Conservation (phyloP, 2,888 invertebrate genomes). For the Stenolophus ochropezus region DNA sequence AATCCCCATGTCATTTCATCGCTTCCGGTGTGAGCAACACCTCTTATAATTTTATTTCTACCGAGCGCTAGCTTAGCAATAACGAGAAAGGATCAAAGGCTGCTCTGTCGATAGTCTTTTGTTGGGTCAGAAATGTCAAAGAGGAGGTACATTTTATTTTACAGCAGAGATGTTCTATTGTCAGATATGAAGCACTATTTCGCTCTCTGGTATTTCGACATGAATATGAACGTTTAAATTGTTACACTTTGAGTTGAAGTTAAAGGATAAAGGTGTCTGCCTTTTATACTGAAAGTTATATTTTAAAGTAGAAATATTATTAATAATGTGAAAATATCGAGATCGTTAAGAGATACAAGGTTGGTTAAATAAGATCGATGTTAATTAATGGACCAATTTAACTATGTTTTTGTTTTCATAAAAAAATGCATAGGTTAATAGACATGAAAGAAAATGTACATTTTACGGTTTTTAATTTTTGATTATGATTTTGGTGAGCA, state of each 20-base stretch:
- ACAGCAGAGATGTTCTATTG: not conserved
- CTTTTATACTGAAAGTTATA: not conserved
- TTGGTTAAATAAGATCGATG: no score
- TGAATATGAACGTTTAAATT: not conserved
- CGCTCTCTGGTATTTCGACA: not conserved
- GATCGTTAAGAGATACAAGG: no score
- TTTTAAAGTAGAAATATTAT: no score
- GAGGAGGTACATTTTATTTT: slow-evolving; percentile 12
- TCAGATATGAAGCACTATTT: not conserved
- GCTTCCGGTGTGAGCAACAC: not conserved
- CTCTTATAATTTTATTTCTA: slow-evolving; percentile 43
- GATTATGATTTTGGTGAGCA: no score
- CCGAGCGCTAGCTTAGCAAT: slow-evolving; percentile 12
- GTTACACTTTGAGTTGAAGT: not conserved
- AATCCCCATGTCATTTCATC: not conserved
- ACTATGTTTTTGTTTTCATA: no score
- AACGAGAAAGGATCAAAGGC: slow-evolving; percentile 8
- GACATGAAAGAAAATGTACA: no score
- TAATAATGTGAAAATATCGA: no score
- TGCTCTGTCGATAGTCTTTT: slow-evolving; percentile 23
- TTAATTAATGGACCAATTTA: no score
- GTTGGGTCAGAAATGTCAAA: not conserved
- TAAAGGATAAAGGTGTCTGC: not conserved
- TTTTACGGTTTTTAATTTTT: no score
- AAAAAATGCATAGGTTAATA: no score